phyloP scores from a whole-genome alignment of 92 coral and sea anemone species.

The Heteractis magnifica region DNA sequence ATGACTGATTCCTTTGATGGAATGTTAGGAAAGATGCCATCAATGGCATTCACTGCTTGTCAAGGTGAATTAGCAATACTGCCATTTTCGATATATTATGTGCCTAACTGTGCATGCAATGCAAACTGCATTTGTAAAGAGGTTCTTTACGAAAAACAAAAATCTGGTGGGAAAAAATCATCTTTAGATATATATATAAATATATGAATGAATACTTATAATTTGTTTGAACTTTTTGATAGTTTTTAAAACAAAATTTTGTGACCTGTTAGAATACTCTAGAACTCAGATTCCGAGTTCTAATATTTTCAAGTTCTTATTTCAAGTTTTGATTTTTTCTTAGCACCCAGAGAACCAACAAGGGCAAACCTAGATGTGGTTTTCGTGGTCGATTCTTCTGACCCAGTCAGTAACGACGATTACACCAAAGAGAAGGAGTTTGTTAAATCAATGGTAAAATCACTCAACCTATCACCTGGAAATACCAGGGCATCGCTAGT shows the following conservation, averaged over 20 bases:
- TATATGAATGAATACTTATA: no score
- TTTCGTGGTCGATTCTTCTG: constrained; percentile 68
- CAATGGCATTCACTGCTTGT: neutral
- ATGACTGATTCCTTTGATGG: constrained; percentile 27
- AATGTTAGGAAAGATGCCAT: constrained; percentile 7
- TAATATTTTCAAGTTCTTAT: neutral
- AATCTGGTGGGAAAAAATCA: neutral
- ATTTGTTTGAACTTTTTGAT: no score
- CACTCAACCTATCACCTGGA: constrained; percentile 60
- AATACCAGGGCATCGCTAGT: constrained; percentile 70
- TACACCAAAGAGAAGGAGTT: constrained; percentile 65
- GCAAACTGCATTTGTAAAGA: neutral
- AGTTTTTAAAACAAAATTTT: no score
- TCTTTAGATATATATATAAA: neutral
- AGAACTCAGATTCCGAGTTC: neutral
- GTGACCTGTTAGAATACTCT: no score
- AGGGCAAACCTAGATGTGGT: constrained; percentile 35
- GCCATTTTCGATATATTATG: neutral
- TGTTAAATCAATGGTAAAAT: constrained; percentile 52
- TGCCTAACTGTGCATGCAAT: neutral
- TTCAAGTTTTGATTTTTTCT: no score
- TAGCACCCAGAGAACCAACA: constrained; percentile 27
- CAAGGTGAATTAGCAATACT: neutral
- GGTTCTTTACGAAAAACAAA: neutral
- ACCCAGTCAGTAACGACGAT: constrained; percentile 48